phyloP scores from a whole-genome alignment of 2,888 invertebrate species.

The Hypselothyrea guttata region DNA sequence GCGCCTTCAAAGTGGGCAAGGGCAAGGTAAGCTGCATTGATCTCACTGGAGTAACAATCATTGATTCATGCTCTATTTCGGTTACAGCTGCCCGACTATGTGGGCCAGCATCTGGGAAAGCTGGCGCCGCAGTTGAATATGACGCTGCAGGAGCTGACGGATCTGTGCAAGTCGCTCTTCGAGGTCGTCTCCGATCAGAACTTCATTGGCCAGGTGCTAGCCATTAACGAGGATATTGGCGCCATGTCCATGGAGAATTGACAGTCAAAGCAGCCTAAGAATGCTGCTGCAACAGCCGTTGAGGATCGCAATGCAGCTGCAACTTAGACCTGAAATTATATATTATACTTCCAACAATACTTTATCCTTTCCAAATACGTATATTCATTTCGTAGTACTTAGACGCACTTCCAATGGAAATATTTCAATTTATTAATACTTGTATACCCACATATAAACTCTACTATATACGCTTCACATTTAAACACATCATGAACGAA shows the following conservation, averaged over 20 bases:
- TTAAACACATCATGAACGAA: slow-evolving; percentile 28
- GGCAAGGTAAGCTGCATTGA: slow-evolving; percentile 81
- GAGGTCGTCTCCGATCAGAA: slow-evolving; percentile 87
- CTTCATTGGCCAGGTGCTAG: slow-evolving; percentile 89
- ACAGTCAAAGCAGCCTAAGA: slow-evolving; percentile 81
- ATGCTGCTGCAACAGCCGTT: slow-evolving; percentile 48
- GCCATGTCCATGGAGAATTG: slow-evolving; percentile 89
- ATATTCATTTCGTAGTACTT: slow-evolving; percentile 53
- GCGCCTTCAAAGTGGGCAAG: slow-evolving; percentile 85
- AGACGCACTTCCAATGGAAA: slow-evolving; percentile 44
- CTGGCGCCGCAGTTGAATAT: slow-evolving; percentile 90
- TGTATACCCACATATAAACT: slow-evolving; percentile 27
- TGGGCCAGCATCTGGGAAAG: slow-evolving; percentile 85
- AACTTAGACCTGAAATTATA: slow-evolving; percentile 48
- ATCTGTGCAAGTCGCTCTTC: slow-evolving; percentile 86
- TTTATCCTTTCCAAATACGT: slow-evolving; percentile 18
- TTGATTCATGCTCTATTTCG: not conserved
- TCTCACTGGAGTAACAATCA: not conserved
- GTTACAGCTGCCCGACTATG: slow-evolving; percentile 83
- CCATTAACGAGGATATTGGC: slow-evolving; percentile 91
- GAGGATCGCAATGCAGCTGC: slow-evolving; percentile 51
- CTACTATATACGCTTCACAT: slow-evolving; percentile 9
- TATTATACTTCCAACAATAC: slow-evolving; percentile 12
- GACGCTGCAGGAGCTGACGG: slow-evolving; percentile 85
- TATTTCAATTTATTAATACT: slow-evolving; percentile 58